Evolutionary conservation across 2,113 vertebrate species (phyloP).

Genomic region (Ondatra zibethicus): DNA sequence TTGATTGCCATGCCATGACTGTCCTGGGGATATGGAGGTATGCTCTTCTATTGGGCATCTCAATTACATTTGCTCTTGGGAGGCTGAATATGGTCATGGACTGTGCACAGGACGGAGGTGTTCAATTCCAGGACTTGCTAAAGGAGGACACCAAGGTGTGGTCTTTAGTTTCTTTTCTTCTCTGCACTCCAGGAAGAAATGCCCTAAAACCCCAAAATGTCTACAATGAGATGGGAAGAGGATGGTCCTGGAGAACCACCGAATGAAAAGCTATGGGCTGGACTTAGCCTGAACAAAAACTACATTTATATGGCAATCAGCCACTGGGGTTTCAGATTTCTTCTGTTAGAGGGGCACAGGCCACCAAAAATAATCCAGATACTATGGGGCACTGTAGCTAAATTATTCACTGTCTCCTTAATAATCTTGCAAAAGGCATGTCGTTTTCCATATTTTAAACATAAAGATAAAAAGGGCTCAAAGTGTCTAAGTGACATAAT

Average conservation of each 20-base stretch:
- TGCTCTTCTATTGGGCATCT: neutral
- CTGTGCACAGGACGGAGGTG: neutral
- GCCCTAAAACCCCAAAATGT: accelerated
- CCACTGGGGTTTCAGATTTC: neutral
- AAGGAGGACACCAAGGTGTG: neutral
- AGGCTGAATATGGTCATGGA: too few species aligned
- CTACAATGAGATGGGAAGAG: neutral
- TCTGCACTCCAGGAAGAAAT: neutral
- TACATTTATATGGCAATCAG: neutral
- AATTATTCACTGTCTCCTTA: neutral
- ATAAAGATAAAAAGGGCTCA: neutral
- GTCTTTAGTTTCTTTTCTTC: neutral
- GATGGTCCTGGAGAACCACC: neutral
- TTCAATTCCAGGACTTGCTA: neutral
- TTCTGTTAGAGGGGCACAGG: neutral
- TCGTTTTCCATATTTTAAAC: neutral
- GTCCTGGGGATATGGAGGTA: neutral
- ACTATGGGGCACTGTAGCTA: neutral
- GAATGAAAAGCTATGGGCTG: neutral
- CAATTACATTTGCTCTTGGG: neutral
- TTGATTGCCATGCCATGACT: neutral
- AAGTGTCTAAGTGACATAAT: neutral
- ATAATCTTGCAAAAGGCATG: neutral
- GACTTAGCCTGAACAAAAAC: neutral
- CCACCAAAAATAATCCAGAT: neutral